Evolutionary conservation across 2,888 invertebrate species (phyloP), one percentile per base, ranked within the genome.

Genomic region (Callyntrura guangdongensis): DNA sequence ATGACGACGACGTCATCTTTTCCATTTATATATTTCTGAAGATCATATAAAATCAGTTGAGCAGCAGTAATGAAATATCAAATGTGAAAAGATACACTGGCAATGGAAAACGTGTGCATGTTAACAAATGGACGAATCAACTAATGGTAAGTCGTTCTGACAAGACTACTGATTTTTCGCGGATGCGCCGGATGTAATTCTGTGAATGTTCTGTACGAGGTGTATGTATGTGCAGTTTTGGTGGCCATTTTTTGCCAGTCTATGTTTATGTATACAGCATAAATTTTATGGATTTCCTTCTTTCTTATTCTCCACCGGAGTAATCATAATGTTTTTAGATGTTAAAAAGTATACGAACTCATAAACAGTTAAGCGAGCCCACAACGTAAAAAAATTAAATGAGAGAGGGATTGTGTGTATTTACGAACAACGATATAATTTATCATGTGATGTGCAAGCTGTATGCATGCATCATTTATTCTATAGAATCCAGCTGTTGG

Each of bases 11-110:
- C 74, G 47, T 74, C 74, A 74, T 74, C 47, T 74, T 74, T 74
- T 74, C 17, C 74, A 74, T 74, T 74, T 74, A 47, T 74, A 47
- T 49, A 56, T 74, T 74, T 72, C 36, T 27, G 74, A 74, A 74
- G 74, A 74, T 74, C 74, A 74, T 74, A 74, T 74, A 74, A 74
- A 74, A 74, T 74, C 74, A 74, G 45, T 74, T 74, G 49, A 74
- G 74, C 47, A 47, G 36, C 36, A 36, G 36, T 6, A 36, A 47
- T 74, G 74, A 74, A 74, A 74, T 74, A 47, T 45, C 74, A 74
- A 74, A 74, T 47, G 74, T 74, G 47, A 20, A 45, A 11, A 20
- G 22, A 22, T 6, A 17, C n/a, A n/a, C 8, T 8, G 22, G 61
- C 59, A 61, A 9, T 22, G 22, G 20, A 9, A 67, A 25, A 14